Base-by-base conservation (phyloP, 64 coral and sea anemone species). In the Montipora efflorescens region DNA sequence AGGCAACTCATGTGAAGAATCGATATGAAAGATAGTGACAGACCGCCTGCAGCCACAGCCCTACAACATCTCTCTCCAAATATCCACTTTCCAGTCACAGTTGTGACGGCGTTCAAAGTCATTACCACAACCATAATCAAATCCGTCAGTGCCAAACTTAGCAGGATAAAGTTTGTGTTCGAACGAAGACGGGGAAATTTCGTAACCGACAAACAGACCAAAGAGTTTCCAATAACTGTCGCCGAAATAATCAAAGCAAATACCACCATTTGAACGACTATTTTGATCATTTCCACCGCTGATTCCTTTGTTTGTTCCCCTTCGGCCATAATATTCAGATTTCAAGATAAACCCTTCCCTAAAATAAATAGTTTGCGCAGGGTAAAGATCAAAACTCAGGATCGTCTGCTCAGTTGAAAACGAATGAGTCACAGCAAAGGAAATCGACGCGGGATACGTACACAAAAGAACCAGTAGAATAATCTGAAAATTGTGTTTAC, bases 61-160 rank as follows among this genome's bases (percentile, higher is more conserved):
- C 84, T 48, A 21, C 97, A 98, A 20, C 91, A 94, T 2, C 66
- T 46, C 13, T 79, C 83, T 6, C 94, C 91, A 89, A 96, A 96
- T 47, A 91, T 90, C 97, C 97, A 98, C 1, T 94, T 67, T 3
- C 72, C 73, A 5, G 91, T 87, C 13, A 96, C 36, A 2, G 87
- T 95, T 14, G 91, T 96, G 1, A 87, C 50, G 22, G 97, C 97
- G 9, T 96, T 93, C 1, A 96, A 20, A 5, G 68, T 48, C 94
- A 98, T 98, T 5, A 98, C 89, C 36, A 94, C 7, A 0, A 98
- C 94, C 97, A 98, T 98, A 3, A 8, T 67, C 7, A 98, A 52
- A 74, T 98, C 97, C 21, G 97, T 98, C 1, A 87, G 79, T 25
- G 97, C 97, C 64, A 98, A 70, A 15, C 97, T 98, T 9, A 91